A percentile compares a stretch with the other conserved stretches of the same genome.
Evolutionary conservation across 2,797 vertebrate species (phyloP).

Genomic region (Balearica regulorum): DNA sequence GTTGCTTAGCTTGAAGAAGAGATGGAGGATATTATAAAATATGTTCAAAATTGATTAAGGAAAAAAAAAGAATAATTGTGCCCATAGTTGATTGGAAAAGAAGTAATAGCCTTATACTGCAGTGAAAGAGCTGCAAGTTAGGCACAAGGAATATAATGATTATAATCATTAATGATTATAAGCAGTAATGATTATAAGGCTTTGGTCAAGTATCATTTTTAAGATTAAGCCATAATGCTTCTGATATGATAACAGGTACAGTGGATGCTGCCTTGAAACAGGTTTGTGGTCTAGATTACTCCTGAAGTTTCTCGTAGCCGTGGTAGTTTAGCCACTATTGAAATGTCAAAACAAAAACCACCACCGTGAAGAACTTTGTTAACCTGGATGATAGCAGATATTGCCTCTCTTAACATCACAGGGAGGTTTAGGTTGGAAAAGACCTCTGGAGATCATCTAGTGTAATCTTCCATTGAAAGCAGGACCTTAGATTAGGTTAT

Average conservation of each 20-base stretch:
- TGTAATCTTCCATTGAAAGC: not conserved
- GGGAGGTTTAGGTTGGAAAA: not conserved
- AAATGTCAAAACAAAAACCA: not conserved
- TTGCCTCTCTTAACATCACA: not conserved
- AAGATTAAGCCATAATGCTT: not conserved
- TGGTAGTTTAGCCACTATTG: not conserved
- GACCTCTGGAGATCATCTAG: not conserved
- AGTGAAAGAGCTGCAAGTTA: not conserved
- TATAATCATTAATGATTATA: not conserved
- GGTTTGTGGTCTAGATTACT: not conserved
- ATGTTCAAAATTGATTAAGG: not conserved
- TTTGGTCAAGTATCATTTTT: not conserved
- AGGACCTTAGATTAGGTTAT: not conserved
- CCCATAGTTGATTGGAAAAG: not conserved
- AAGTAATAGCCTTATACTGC: not conserved
- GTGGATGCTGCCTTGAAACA: not conserved
- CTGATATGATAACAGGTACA: not conserved
- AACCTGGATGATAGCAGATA: not conserved
- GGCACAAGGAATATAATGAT: not conserved
- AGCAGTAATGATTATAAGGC: not conserved
- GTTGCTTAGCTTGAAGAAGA: not conserved
- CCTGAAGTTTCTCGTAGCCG: not conserved
- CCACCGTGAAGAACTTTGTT: not conserved
- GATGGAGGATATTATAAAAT: not conserved
- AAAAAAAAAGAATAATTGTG: not conserved